These are phyloP conservation scores for Sterrhoptilus dennistouni DNA, from an alignment of 2,113 vertebrate genomes.

Conservation along the genomic window DNA sequence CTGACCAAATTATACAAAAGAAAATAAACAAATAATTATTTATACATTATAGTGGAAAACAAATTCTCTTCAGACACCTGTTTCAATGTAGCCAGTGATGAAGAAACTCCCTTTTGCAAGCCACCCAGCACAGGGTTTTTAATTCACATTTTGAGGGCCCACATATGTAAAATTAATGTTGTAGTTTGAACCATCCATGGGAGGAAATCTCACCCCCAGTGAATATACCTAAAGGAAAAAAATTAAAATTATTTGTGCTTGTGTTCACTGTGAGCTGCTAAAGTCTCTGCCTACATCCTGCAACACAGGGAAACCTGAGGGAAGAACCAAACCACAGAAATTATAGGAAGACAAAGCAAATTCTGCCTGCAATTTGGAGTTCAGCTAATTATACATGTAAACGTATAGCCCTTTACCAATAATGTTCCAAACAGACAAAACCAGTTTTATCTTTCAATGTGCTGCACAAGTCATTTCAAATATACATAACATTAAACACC, in stretches of 20 bases:
- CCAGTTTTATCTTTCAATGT: background rate
- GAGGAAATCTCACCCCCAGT: background rate
- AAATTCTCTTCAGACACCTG: background rate
- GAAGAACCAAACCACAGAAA: conserved; percentile 6
- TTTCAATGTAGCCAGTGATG: background rate
- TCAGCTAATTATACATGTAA: background rate
- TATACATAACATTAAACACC: background rate
- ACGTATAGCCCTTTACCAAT: conserved; percentile 12
- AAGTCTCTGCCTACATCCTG: background rate
- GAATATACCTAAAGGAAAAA: background rate
- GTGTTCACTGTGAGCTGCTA: background rate
- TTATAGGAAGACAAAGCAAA: conserved; percentile 11
- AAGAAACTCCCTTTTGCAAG: background rate
- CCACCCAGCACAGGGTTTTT: background rate
- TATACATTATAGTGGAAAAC: background rate
- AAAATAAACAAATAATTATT: background rate
- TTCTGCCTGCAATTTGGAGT: background rate
- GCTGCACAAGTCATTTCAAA: background rate
- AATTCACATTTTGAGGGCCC: background rate
- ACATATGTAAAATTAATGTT: background rate
- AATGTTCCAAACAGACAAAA: conserved; percentile 65
- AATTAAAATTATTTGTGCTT: background rate
- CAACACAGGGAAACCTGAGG: background rate
- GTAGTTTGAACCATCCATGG: background rate
- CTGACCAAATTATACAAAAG: background rate